Base-by-base conservation (phyloP, 2,888 invertebrate genomes). In the Apodemia duryi region DNA sequence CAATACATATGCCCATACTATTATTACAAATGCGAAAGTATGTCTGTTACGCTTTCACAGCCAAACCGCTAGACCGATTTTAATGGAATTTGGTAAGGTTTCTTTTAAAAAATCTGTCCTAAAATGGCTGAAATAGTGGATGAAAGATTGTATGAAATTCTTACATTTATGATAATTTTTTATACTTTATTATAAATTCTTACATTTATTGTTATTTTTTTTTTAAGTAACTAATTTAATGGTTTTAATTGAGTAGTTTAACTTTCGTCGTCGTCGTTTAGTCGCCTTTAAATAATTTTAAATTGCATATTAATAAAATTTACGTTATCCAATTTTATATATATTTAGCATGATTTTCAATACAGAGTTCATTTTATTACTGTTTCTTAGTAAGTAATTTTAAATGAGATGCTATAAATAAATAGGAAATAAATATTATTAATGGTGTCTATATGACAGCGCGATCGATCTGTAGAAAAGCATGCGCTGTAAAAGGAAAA, bases 401-500 rank as follows among this genome's bases (percentile, higher is more conserved):
- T 2, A 43, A 28, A 21, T 28, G n/a, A 21, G 6, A 52, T 52
- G 2, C 52, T 52, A 52, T 52, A 28, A 21, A 28, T 52, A 32
- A 29, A 54, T 3, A 54, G 28, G 11, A 54, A 32, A 29, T 32
- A 54, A 54, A 54, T 11, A 32, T 29, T 28, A 32, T 13, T 29
- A 11, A 54, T 29, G 32, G 9, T 29, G 29, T 3, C 29, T 54
- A 29, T 57, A 68, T 76, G 73, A 74, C 73, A 73, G 70, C 62
- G 57, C 71, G 74, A 84, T 85, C 82, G 86, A 85, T 84, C 74
- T 68, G 65, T 35, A 62, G 65, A 57, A 72, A 77, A 76, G 72
- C 85, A 82, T 84, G 85, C 85, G 85, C 83, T 70, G 65, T 80
- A 71, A 73, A 72, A 66, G 60, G 69, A 29, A 61, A 49, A 62